phyloP scores from a whole-genome alignment of 2,888 invertebrate genomes.

The Caenorhabditis sp. region DNA sequence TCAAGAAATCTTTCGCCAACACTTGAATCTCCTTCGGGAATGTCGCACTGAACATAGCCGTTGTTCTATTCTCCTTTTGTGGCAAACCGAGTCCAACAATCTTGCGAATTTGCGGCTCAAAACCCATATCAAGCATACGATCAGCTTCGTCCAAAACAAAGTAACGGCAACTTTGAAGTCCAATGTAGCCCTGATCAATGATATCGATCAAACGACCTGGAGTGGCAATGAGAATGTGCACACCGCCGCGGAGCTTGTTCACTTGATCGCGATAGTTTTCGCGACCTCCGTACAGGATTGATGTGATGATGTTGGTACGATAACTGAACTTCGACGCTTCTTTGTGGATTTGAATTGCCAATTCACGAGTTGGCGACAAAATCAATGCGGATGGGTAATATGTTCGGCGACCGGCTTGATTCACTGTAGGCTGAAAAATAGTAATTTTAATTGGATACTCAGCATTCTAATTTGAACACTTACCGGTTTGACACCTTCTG shows the following conservation, averaged over 20 bases:
- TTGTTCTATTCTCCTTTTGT: constrained; percentile 89
- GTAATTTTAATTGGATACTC: no score
- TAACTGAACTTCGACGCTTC: constrained; percentile 77
- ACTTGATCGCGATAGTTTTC: constrained; percentile 72
- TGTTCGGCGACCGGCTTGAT: constrained; percentile 79
- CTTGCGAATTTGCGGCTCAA: constrained; percentile 84
- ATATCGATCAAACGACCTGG: constrained; percentile 97
- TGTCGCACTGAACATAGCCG: constrained; percentile 99
- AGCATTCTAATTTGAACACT: constrained; percentile 8
- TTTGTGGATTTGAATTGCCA: constrained; percentile 81
- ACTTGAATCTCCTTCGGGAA: constrained; percentile 97
- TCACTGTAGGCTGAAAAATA: constrained; percentile 53
- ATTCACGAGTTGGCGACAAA: constrained; percentile 96
- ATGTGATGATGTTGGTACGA: constrained; percentile 92
- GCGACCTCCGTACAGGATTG: constrained; percentile 92
- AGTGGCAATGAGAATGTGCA: constrained; percentile 96
- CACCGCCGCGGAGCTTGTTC: constrained; percentile 78
- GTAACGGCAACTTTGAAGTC: constrained; percentile 81
- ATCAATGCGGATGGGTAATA: constrained; percentile 95
- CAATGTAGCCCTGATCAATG: constrained; percentile 83
- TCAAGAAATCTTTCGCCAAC: constrained; percentile 93
- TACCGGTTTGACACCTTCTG: constrained; percentile 35
- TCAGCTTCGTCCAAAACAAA: constrained; percentile 98
- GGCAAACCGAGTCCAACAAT: constrained; percentile 80
- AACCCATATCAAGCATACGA: constrained; percentile 99